Evolutionary conservation across 2,888 invertebrate species (phyloP).

Genomic region (Acheta domesticus): DNA sequence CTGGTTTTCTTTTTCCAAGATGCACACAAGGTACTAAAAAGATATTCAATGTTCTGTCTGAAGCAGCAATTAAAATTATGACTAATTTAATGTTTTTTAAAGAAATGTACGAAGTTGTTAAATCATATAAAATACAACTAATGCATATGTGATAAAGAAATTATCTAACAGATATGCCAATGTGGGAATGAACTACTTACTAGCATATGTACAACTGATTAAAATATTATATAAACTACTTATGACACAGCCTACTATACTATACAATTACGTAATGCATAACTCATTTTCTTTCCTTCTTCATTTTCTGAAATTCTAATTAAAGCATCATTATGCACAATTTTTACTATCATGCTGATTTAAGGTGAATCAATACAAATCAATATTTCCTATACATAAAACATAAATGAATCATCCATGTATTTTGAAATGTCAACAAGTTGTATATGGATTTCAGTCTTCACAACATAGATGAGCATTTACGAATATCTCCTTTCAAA

Average conservation of each 20-base stretch:
- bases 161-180: no score
- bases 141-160: no score
- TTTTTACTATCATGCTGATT: background rate
- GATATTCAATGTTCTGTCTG: no score
- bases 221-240: background rate
- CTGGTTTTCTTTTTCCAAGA: no score
- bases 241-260: background rate
- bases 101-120: no score
- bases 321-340: slow-evolving; percentile 2
- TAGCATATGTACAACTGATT: slow-evolving; percentile 6
- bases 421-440: slow-evolving; percentile 11
- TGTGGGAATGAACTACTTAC: background rate
- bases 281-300: background rate
- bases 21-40: no score
- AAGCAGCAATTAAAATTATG: no score
- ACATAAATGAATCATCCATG: slow-evolving; percentile 18
- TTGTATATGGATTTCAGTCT: slow-evolving; percentile 3
- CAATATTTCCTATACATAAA: background rate
- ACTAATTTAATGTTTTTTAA: no score
- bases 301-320: background rate
- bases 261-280: slow-evolving; percentile 5
- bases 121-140: no score
- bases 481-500: slow-evolving; percentile 1
- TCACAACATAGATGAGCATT: slow-evolving; percentile 18
- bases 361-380: slow-evolving; percentile 6